phyloP scores from a whole-genome alignment of 2,113 vertebrate genomes.

The Engraulis encrasicolus region DNA sequence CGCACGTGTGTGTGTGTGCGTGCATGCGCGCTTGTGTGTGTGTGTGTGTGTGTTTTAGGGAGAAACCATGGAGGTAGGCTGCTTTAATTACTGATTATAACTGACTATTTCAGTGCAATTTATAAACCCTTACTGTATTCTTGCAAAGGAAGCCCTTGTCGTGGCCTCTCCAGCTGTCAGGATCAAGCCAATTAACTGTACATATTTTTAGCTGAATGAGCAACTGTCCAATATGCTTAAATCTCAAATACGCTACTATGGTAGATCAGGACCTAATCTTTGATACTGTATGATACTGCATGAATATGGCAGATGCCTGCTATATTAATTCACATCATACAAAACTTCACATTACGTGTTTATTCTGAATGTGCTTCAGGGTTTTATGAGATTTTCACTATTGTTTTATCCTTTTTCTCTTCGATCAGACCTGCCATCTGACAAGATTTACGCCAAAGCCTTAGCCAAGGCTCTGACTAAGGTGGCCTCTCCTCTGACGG shows the following conservation, averaged over 20 bases:
- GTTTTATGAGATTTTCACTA: background rate
- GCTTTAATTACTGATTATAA: background rate
- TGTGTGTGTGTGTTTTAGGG: too few species aligned
- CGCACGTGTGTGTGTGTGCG: too few species aligned
- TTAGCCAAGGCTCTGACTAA: conserved; percentile 77
- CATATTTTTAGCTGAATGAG: background rate
- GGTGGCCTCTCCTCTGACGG: conserved; percentile 75
- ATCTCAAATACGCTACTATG: too few species aligned
- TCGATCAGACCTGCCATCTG: conserved; percentile 56
- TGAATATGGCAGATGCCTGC: background rate
- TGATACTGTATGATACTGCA: too few species aligned
- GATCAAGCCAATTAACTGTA: background rate
- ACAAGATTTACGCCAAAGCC: conserved; percentile 75
- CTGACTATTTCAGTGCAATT: background rate
- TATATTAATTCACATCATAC: background rate
- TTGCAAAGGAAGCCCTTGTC: too few species aligned
- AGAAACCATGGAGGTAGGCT: too few species aligned
- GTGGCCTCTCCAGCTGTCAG: background rate
- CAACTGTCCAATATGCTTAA: background rate
- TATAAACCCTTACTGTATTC: background rate
- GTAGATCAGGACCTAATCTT: background rate
- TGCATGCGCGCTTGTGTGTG: too few species aligned
- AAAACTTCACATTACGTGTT: too few species aligned
- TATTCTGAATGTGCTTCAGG: background rate
- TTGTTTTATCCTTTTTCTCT: conserved; percentile 19